Evolutionary conservation across 2,113 vertebrate species (phyloP), one percentile per base, ranked within the genome.

Genomic region (Catagonus wagneri): DNA sequence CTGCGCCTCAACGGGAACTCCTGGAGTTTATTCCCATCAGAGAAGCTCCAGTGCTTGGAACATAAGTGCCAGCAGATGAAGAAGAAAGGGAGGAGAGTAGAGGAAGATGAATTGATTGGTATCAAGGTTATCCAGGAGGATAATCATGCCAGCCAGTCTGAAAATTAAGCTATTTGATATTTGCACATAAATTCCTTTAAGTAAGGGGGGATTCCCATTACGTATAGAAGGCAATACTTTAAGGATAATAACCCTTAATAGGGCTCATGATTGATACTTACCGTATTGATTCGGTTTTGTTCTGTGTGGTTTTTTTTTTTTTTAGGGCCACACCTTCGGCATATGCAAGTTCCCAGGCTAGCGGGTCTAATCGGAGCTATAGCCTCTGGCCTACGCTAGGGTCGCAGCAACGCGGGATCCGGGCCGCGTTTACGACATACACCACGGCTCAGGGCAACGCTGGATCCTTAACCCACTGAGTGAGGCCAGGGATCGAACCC

Each of bases 241-340:
- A 91, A 94, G 74, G 83, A 80, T 93, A 96, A 91, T 36, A 34
- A 85, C 16, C 58, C 44, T 56, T n/a, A 72, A 10, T n/a, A 44
- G 32, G 50, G 4, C 44, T 85, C 9, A 25, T 72, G 4, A 50
- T 76, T 44, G 7, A 81, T 58, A 69, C 36, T 90, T 72, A 92
- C 52, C 58, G 92, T 69, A 54, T 17, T 1, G 79, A 92, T 75
- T 75, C n/a, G n/a, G n/a, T n/a, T n/a, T n/a, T n/a, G n/a, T n/a
- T n/a, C n/a, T n/a, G n/a, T n/a, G n/a, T n/a, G n/a, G n/a, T n/a
- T n/a, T n/a, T n/a, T n/a, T n/a, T n/a, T n/a, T n/a, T n/a, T n/a
- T 44, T 44, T 8, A 6, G 44, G 44, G 44, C 44, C 44, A 44
- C 44, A 44, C 44, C 44, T 44, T 44, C 8, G 44, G 44, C 44